phyloP scores from a whole-genome alignment of 2,888 invertebrate species.

The Synanthedon formicaeformis region DNA sequence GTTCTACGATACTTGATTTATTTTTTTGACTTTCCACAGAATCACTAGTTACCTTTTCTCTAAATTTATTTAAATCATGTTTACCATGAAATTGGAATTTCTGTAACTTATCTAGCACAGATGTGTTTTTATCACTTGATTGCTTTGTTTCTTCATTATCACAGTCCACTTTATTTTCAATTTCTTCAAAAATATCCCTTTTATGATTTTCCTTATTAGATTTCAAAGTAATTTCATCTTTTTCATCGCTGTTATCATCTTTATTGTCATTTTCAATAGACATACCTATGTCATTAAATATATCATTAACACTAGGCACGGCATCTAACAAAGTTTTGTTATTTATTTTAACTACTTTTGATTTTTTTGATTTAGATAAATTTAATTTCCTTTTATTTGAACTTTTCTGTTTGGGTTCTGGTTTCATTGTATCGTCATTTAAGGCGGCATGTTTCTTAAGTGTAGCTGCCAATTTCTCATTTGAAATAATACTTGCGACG shows the following conservation, averaged over 20 bases:
- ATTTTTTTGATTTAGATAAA: constrained; percentile 17
- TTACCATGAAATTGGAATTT: constrained; percentile 42
- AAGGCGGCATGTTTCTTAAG: constrained; percentile 50
- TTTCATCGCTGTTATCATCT: constrained; percentile 5
- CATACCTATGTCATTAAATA: constrained; percentile 42
- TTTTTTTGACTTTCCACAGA: constrained; percentile 13
- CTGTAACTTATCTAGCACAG: constrained; percentile 34
- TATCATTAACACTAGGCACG: constrained; percentile 61
- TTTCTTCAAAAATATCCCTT: constrained; percentile 2
- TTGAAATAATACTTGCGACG: constrained; percentile 13
- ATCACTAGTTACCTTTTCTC: constrained; percentile 23
- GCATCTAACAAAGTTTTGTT: constrained; percentile 30
- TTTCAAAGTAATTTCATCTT: constrained; percentile 2
- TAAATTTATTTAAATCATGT: constrained; percentile 35
- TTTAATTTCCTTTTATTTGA: constrained; percentile 29
- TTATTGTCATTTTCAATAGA: constrained; percentile 8
- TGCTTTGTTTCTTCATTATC: constrained; percentile 4
- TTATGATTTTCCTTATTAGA: background rate
- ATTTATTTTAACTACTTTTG: constrained; percentile 15
- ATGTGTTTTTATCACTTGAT: constrained; percentile 2
- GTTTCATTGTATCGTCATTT: constrained; percentile 35
- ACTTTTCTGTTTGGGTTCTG: constrained; percentile 17
- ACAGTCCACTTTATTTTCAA: constrained; percentile 5
- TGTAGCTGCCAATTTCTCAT: constrained; percentile 41
- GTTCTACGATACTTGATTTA: constrained; percentile 1